Evolutionary conservation across 1,140 invertebrate species (phyloP).

Genomic region (Sminthurides bifidus): DNA sequence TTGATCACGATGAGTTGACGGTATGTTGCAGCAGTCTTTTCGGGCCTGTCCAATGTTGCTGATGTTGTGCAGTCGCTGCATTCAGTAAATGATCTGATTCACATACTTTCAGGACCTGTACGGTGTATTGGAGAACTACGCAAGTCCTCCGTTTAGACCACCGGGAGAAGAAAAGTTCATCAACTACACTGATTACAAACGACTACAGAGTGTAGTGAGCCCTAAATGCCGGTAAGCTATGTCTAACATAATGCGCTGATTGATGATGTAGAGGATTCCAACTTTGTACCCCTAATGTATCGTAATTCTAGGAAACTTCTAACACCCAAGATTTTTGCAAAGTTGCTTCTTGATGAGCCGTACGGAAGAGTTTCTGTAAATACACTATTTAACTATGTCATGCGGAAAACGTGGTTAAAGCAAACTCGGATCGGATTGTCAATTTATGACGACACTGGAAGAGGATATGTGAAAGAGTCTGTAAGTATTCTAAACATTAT

Average conservation of each 20-base stretch:
- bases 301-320: constrained; percentile 10
- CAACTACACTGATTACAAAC: constrained; percentile 70
- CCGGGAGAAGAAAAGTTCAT: constrained; percentile 68
- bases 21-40: too few relatives aligned
- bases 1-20: constrained; percentile 78
- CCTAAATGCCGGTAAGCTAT: constrained; percentile 50
- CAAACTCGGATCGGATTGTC: constrained; percentile 86
- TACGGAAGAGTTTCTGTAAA: constrained; percentile 67
- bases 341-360: constrained; percentile 67
- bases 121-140: constrained; percentile 66
- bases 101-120: constrained; percentile 50
- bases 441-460: constrained; percentile 81
- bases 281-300: background rate
- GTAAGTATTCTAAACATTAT: constrained; percentile 40
- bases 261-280: background rate
- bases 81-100: too few relatives aligned
- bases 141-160: constrained; percentile 50
- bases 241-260: background rate
- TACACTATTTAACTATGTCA: constrained; percentile 87
- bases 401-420: constrained; percentile 86
- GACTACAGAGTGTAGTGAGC: constrained; percentile 55
- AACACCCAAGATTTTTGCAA: constrained; percentile 62
- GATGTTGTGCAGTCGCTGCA: too few relatives aligned
- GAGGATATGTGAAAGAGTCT: constrained; percentile 78
- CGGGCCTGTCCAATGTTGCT: too few relatives aligned